Conservation (phyloP, 2,888 invertebrate species). For the Diaphora mendica region DNA sequence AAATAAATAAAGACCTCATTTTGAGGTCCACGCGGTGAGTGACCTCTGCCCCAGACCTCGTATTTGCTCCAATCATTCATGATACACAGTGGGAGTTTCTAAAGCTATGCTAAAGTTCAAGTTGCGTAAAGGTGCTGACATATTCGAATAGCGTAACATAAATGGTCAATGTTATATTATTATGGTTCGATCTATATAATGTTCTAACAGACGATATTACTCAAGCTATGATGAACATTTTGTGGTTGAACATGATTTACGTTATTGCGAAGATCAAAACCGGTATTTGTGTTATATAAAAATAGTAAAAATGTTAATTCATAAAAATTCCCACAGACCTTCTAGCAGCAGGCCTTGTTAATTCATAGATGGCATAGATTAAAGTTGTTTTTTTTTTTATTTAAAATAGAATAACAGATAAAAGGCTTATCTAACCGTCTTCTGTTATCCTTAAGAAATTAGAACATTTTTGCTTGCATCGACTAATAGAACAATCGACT, state of each 20-base stretch:
- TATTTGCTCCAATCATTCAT: constrained; percentile 65
- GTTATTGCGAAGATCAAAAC: constrained; percentile 32
- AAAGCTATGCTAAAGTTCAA: constrained; percentile 61
- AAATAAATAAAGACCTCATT: constrained; percentile 42
- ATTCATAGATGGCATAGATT: background rate
- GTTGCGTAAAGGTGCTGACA: constrained; percentile 46
- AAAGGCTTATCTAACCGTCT: background rate
- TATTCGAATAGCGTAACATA: constrained; percentile 19
- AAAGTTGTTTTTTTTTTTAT: background rate
- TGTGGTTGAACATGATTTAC: constrained; percentile 28
- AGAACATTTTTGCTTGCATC: background rate
- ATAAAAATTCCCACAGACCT: background rate
- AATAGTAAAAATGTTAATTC: background rate
- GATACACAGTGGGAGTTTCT: constrained; percentile 59
- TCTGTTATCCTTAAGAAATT: background rate
- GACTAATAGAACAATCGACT: background rate
- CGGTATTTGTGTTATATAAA: constrained; percentile 1
- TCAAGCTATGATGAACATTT: constrained; percentile 39
- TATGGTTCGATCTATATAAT: constrained; percentile 2
- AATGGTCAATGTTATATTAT: constrained; percentile 17
- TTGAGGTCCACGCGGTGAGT: constrained; percentile 48
- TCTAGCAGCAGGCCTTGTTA: background rate
- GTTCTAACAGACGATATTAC: constrained; percentile 16
- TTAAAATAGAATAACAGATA: background rate
- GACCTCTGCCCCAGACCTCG: constrained; percentile 55